These are phyloP conservation scores for Drosophila baimaii DNA, from an alignment of 1,140 invertebrate genomes.

Conservation along the genomic window DNA sequence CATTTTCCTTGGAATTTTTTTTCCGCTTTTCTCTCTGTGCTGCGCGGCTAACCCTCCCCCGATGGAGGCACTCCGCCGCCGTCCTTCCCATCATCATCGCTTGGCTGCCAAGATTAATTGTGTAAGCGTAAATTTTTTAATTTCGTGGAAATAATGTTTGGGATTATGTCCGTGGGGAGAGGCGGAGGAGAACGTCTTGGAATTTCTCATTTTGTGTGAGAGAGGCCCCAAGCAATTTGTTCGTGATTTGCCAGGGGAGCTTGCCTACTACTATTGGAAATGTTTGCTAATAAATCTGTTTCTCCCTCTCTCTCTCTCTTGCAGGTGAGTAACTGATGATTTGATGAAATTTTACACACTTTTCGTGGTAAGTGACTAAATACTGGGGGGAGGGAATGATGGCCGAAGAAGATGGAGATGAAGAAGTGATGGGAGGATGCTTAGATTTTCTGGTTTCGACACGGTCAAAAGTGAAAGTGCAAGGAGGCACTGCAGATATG, in stretches of 20 bases:
- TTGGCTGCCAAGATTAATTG: slow-evolving; percentile 72
- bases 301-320: slow-evolving; percentile 19
- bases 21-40: slow-evolving; percentile 17
- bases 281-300: slow-evolving; percentile 49
- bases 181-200: slow-evolving; percentile 26
- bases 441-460: not conserved
- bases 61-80: slow-evolving; percentile 9
- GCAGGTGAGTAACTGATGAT: slow-evolving; percentile 48
- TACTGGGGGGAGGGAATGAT: too few species aligned
- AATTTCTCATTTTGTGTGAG: slow-evolving; percentile 56
- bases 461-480: slow-evolving; percentile 16
- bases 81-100: slow-evolving; percentile 22
- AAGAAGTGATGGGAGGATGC: not conserved
- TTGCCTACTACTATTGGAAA: slow-evolving; percentile 33
- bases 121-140: slow-evolving; percentile 81
- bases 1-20: slow-evolving; percentile 67
- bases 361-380: slow-evolving; percentile 49
- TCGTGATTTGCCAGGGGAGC: slow-evolving; percentile 55
- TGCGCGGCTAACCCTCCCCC: slow-evolving; percentile 12
- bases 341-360: slow-evolving; percentile 22
- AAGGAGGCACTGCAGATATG: not conserved
- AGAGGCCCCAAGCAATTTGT: slow-evolving; percentile 55
- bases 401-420: not conserved
- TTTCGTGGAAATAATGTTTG: slow-evolving; percentile 76
- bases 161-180: slow-evolving; percentile 24